phyloP scores from a whole-genome alignment of 23 tunicate species.

The Halocynthia aurantium region DNA sequence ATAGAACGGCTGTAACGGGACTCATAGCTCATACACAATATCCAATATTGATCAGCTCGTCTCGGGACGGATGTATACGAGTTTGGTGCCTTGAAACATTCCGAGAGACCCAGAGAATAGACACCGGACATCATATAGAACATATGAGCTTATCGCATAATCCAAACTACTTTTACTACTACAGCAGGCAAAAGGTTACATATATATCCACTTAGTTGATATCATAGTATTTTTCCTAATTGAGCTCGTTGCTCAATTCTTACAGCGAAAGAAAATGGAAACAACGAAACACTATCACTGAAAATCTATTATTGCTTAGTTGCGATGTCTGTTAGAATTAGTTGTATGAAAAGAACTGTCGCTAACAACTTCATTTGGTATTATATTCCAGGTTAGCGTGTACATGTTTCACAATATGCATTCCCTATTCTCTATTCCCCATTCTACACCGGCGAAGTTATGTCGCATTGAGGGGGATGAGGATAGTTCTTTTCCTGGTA shows the following conservation, averaged over 20 bases:
- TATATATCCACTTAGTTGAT: not conserved
- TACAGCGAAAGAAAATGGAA: no score
- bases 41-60: slow-evolving; percentile 49
- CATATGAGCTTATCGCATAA: slow-evolving; percentile 21
- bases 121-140: slow-evolving; percentile 34
- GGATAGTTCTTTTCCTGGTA: slow-evolving; percentile 20
- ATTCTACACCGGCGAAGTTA: slow-evolving; percentile 50
- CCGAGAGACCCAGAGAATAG: slow-evolving; percentile 40
- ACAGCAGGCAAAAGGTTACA: slow-evolving; percentile 43
- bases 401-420: slow-evolving; percentile 44
- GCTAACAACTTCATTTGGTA: no score
- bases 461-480: slow-evolving; percentile 38
- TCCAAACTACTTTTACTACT: slow-evolving; percentile 18
- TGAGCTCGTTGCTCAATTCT: no score
- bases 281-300: no score
- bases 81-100: slow-evolving; percentile 89
- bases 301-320: no score
- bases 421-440: slow-evolving; percentile 45
- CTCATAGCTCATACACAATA: slow-evolving; percentile 43
- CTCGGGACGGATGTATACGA: slow-evolving; percentile 51
- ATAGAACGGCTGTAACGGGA: slow-evolving; percentile 50
- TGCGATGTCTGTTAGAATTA: no score
- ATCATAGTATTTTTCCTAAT: not conserved
- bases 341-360: no score
- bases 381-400: slow-evolving; percentile 34